These are phyloP conservation scores for Phocoena phocoena DNA, from an alignment of 2,113 vertebrate genomes.

Conservation along the genomic window DNA sequence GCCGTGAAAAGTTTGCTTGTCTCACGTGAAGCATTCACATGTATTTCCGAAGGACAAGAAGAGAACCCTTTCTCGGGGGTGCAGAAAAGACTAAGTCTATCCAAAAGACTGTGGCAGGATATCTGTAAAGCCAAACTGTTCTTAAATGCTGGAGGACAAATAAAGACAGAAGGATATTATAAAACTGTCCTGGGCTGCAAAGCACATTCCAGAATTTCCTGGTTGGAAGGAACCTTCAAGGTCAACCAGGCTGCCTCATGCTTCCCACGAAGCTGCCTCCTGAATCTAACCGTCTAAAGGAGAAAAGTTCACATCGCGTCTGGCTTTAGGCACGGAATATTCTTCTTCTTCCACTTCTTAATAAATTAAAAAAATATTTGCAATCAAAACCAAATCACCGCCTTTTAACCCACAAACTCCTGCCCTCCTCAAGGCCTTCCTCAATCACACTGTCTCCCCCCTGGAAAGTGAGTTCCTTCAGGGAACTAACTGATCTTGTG, in stretches of 20 bases:
- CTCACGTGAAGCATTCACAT: not conserved
- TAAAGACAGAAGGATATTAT: not conserved
- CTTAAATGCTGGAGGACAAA: not conserved
- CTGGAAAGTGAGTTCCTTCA: not conserved
- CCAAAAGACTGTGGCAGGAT: not conserved
- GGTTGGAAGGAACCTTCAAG: not conserved
- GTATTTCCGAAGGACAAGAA: conserved; percentile 31
- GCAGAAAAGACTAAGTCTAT: not conserved
- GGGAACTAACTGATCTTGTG: not conserved
- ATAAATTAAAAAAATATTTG: conserved; percentile 2
- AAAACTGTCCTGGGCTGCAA: not conserved
- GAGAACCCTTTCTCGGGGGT: not conserved
- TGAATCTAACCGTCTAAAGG: not conserved
- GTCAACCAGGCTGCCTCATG: not conserved
- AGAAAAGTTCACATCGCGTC: not conserved
- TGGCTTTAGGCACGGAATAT: not conserved
- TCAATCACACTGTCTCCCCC: not conserved
- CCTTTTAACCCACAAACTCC: not conserved
- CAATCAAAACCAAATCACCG: conserved; percentile 3
- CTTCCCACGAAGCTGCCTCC: not conserved
- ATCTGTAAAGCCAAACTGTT: not conserved
- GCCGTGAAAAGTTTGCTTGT: conserved; percentile 26
- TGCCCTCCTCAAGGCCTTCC: not conserved
- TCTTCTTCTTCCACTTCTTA: not conserved
- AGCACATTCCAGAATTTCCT: not conserved